Percentiles rank a stretch among this genome's conserved stretches.
Conservation (phyloP, 2,797 vertebrate species). For the Enteromius afrohamiltoni region DNA sequence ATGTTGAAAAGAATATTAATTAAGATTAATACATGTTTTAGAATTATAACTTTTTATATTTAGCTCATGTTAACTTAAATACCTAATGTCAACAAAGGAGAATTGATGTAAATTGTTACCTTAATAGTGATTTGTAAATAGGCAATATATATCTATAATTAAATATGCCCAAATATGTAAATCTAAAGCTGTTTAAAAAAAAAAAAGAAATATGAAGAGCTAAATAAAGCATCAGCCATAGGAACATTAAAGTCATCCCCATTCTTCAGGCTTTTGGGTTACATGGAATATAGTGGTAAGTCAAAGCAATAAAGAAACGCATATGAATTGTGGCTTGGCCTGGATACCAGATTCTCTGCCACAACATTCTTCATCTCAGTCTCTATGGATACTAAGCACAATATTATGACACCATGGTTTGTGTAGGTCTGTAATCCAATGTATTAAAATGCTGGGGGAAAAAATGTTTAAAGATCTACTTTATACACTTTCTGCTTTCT, state of each 20-base stretch:
- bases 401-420: constrained; percentile 72
- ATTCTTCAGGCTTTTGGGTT: constrained; percentile 6
- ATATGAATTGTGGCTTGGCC: constrained; percentile 60
- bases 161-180: too few species aligned
- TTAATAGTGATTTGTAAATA: background rate
- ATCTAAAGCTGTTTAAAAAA: too few species aligned
- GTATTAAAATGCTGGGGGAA: constrained; percentile 63
- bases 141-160: background rate
- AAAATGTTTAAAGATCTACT: constrained; percentile 53
- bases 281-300: constrained; percentile 56
- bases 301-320: constrained; percentile 60
- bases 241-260: background rate
- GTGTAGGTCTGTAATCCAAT: constrained; percentile 59
- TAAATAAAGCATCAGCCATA: constrained; percentile 21
- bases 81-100: background rate
- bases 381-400: constrained; percentile 70
- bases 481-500: constrained; percentile 30
- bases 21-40: background rate
- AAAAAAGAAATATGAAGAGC: background rate
- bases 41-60: too few species aligned
- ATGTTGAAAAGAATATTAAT: background rate
- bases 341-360: constrained; percentile 54
- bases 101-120: background rate
- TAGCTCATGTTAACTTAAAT: background rate
- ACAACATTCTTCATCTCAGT: constrained; percentile 65